Evolutionary conservation across 2,888 invertebrate genomes (phyloP).

Genomic region (Belgica antarctica): DNA sequence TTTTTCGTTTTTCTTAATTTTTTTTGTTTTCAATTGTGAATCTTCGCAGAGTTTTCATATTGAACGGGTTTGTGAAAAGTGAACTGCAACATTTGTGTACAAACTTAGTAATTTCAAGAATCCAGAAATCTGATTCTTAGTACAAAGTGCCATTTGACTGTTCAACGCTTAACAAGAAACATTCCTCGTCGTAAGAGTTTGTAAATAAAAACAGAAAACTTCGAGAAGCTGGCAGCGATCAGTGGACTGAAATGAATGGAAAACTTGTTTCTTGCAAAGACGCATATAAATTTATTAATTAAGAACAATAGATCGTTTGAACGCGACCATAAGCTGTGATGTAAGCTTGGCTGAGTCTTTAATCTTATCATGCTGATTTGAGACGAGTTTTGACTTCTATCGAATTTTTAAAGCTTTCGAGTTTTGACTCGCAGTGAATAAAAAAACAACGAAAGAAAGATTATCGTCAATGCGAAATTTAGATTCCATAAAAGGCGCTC

Average conservation of each 20-base stretch:
- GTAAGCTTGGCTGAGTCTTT: not conserved
- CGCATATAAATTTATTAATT: not conserved
- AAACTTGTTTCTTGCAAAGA: not conserved
- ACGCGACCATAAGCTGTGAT: not conserved
- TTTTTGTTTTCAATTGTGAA: no score
- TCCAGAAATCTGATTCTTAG: not conserved
- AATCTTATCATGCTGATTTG: slow-evolving; percentile 1
- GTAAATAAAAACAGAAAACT: slow-evolving; percentile 22
- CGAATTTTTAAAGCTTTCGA: not conserved
- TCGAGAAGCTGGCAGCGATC: slow-evolving; percentile 2
- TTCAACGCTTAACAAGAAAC: not conserved
- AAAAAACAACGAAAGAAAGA: not conserved
- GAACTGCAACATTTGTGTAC: no score
- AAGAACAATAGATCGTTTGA: not conserved
- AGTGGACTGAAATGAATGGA: not conserved
- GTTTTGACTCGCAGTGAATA: not conserved
- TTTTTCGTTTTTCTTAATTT: not conserved
- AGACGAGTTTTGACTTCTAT: not conserved
- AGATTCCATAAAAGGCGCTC: not conserved
- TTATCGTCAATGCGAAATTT: not conserved
- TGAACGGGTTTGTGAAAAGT: no score
- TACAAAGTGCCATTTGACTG: slow-evolving; percentile 20
- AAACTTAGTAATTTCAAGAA: no score
- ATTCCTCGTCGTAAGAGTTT: slow-evolving; percentile 1
- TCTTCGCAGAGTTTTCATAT: no score